Percentiles rank a stretch among this genome's conserved stretches.
These are phyloP conservation scores for Paramormyrops kingsleyae DNA, from an alignment of 2,113 vertebrate species.

Conservation along the genomic window DNA sequence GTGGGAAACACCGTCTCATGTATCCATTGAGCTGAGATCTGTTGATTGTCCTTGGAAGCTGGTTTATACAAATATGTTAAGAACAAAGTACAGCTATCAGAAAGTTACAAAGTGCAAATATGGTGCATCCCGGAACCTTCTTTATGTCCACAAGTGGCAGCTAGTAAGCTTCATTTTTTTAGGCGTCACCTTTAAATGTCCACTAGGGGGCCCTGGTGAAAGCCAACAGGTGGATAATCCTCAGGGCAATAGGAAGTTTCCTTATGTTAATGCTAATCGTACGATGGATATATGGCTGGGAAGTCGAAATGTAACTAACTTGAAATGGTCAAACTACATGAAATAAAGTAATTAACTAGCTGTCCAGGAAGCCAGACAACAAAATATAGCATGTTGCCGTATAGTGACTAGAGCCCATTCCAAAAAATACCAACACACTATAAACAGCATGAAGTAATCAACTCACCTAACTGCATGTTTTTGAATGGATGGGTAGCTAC, in stretches of 20 bases:
- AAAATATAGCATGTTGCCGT: neutral
- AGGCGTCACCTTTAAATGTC: neutral
- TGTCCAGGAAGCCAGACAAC: neutral
- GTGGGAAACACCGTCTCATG: neutral
- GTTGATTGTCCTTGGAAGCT: neutral
- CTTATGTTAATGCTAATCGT: neutral
- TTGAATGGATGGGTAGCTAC: neutral
- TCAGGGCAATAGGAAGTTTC: neutral
- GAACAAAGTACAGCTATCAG: neutral
- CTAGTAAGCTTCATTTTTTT: neutral
- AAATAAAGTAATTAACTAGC: neutral
- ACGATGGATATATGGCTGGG: neutral
- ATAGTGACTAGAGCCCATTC: neutral
- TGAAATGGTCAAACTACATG: neutral
- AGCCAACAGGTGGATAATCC: neutral
- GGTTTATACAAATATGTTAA: neutral
- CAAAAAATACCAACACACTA: neutral
- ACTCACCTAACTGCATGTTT: neutral
- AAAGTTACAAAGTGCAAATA: neutral
- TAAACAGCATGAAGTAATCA: neutral
- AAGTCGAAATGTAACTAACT: neutral
- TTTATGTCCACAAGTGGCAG: neutral
- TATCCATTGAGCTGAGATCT: neutral
- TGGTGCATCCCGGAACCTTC: neutral
- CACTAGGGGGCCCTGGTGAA: neutral